These are phyloP conservation scores for Orthonychiurus folsomi DNA, from an alignment of 2,888 invertebrate genomes.

Conservation along the genomic window DNA sequence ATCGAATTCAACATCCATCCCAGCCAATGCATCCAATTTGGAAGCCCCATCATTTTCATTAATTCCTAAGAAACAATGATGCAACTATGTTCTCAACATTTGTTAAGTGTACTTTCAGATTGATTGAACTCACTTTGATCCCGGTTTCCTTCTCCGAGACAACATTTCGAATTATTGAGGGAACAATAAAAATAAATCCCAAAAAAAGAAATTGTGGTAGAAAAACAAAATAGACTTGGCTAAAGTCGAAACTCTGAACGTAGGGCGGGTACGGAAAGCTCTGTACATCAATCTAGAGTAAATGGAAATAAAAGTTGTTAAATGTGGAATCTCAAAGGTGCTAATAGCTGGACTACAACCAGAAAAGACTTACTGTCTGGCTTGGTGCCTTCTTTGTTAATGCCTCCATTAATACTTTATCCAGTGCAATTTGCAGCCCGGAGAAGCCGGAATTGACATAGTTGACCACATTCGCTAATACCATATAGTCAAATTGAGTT, in stretches of 20 bases:
- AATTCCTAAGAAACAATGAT: too few species aligned
- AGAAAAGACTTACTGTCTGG: constrained; percentile 15
- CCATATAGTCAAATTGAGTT: too few species aligned
- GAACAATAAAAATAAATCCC: constrained; percentile 49
- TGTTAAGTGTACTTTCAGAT: neutral
- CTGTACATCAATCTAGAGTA: constrained; percentile 46
- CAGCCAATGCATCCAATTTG: constrained; percentile 50
- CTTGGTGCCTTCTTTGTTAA: constrained; percentile 16
- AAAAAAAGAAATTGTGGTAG: constrained; percentile 46
- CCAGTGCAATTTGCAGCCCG: constrained; percentile 36
- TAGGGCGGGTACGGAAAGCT: constrained; percentile 53
- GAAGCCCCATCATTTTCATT: constrained; percentile 52
- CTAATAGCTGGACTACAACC: neutral
- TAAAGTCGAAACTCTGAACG: constrained; percentile 40
- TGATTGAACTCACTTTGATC: constrained; percentile 50
- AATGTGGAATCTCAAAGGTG: neutral
- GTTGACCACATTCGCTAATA: too few species aligned
- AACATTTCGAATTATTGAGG: constrained; percentile 50
- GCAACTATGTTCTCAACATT: neutral
- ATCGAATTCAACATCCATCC: constrained; percentile 50
- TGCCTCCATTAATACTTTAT: constrained; percentile 31
- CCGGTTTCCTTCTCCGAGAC: constrained; percentile 56
- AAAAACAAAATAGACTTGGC: constrained; percentile 39
- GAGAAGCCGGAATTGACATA: constrained; percentile 21
- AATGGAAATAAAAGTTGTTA: constrained; percentile 4